A percentile compares a stretch with the other conserved stretches of the same genome.
Conservation (phyloP, 2,797 vertebrate genomes). For the Danionella dracula region DNA sequence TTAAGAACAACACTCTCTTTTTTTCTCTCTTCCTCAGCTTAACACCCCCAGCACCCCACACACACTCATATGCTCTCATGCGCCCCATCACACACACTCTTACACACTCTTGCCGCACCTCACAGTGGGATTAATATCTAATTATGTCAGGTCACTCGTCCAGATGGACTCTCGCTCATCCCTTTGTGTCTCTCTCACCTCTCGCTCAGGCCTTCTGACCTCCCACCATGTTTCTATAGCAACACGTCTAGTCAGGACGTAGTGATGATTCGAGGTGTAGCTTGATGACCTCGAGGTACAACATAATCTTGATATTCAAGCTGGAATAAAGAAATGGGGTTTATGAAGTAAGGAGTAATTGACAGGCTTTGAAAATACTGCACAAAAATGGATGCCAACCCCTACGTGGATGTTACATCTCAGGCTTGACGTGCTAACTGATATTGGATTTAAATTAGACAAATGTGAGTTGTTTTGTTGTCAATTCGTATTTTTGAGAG, state of each 20-base stretch:
- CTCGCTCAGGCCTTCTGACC: slow-evolving; percentile 92
- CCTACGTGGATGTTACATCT: too few relatives aligned
- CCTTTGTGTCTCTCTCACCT: slow-evolving; percentile 82
- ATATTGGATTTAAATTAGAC: too few relatives aligned
- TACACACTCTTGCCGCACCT: slow-evolving; percentile 63
- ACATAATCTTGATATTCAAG: too few relatives aligned
- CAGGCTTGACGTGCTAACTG: too few relatives aligned
- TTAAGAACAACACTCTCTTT: slow-evolving; percentile 65
- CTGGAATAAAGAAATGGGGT: too few relatives aligned
- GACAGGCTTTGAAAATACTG: too few relatives aligned
- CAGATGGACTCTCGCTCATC: slow-evolving; percentile 97
- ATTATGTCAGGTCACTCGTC: slow-evolving; percentile 98
- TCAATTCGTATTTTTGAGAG: too few relatives aligned
- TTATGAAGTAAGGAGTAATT: background rate
- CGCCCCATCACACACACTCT: slow-evolving; percentile 42
- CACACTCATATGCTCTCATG: slow-evolving; percentile 61
- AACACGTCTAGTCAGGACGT: slow-evolving; percentile 20
- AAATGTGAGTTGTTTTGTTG: too few relatives aligned
- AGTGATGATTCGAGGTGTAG: slow-evolving; percentile 1
- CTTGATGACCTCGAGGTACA: background rate
- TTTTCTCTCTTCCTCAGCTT: slow-evolving; percentile 37
- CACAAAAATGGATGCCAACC: too few relatives aligned
- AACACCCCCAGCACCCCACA: slow-evolving; percentile 47
- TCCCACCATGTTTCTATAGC: slow-evolving; percentile 70
- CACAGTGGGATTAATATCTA: slow-evolving; percentile 93